Conservation (phyloP, 2,797 vertebrate genomes). For the Novumbra hubbsi region DNA sequence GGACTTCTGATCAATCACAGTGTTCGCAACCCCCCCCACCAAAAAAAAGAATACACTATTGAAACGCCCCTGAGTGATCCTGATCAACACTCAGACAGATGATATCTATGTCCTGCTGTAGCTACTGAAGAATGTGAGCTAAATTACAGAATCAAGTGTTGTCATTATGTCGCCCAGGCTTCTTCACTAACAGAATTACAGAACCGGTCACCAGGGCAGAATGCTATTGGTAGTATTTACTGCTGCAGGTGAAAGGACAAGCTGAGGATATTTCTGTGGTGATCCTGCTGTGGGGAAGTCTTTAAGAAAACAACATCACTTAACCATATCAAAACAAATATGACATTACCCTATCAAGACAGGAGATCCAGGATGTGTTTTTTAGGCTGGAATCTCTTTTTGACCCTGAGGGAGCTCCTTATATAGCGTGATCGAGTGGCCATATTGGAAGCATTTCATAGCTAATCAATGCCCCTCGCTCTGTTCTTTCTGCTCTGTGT, state of each 20-base stretch:
- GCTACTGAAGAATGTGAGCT: background rate
- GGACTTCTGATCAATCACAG: too few relatives aligned
- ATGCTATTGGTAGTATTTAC: background rate
- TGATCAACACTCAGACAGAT: conserved; percentile 30
- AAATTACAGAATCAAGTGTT: background rate
- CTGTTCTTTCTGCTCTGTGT: conserved; percentile 59
- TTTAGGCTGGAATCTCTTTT: conserved; percentile 71
- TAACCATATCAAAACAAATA: conserved; percentile 59
- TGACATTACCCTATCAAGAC: conserved; percentile 71
- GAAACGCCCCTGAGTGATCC: too few relatives aligned
- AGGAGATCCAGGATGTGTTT: conserved; percentile 68
- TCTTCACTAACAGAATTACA: background rate
- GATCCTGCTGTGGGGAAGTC: conserved; percentile 71
- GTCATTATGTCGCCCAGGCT: background rate
- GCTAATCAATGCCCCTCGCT: conserved; percentile 73
- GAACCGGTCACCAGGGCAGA: background rate
- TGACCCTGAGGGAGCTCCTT: conserved; percentile 57
- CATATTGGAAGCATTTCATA: conserved; percentile 76
- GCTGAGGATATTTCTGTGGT: conserved; percentile 60
- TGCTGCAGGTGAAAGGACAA: too few relatives aligned
- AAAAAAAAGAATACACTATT: too few relatives aligned
- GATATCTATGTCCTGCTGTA: background rate
- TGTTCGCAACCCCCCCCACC: too few relatives aligned
- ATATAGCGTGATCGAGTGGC: conserved; percentile 70
- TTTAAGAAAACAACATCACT: conserved; percentile 73